phyloP scores from a whole-genome alignment of 2,888 invertebrate genomes.

The Bursaphelenchus okinawaensis region DNA sequence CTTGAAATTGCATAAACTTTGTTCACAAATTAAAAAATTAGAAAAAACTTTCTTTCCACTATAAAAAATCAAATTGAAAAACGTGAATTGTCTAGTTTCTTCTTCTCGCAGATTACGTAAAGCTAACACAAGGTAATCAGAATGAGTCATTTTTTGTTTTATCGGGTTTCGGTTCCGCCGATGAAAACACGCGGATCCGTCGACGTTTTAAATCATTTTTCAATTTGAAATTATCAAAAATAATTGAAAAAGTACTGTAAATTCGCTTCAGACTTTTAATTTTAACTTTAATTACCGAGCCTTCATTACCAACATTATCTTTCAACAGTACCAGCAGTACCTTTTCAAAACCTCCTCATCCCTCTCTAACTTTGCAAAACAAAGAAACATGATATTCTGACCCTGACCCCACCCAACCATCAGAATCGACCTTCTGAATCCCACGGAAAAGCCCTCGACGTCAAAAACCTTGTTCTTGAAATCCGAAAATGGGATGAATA shows the following conservation, averaged over 20 bases:
- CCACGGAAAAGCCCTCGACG: neutral
- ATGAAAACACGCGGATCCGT: too few species aligned
- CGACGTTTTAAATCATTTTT: neutral
- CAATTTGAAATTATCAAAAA: neutral
- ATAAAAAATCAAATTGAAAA: too few species aligned
- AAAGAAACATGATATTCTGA: too few species aligned
- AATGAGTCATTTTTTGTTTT: neutral
- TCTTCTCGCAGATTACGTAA: neutral
- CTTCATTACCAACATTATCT: neutral
- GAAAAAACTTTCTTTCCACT: too few species aligned
- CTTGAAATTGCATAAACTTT: too few species aligned
- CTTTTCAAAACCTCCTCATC: neutral
- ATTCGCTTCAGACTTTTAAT: too few species aligned
- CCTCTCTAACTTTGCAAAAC: too few species aligned
- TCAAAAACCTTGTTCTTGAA: too few species aligned
- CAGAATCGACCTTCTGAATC: too few species aligned
- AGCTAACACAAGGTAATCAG: neutral
- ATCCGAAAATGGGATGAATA: neutral
- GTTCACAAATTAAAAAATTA: too few species aligned
- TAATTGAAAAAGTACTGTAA: neutral
- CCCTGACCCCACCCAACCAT: neutral
- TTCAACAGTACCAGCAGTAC: neutral
- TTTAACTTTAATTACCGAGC: too few species aligned
- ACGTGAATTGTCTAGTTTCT: neutral
- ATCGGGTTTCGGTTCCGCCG: neutral